Base-by-base conservation (phyloP, 1,140 invertebrate genomes). In the Leucophenga varia region DNA sequence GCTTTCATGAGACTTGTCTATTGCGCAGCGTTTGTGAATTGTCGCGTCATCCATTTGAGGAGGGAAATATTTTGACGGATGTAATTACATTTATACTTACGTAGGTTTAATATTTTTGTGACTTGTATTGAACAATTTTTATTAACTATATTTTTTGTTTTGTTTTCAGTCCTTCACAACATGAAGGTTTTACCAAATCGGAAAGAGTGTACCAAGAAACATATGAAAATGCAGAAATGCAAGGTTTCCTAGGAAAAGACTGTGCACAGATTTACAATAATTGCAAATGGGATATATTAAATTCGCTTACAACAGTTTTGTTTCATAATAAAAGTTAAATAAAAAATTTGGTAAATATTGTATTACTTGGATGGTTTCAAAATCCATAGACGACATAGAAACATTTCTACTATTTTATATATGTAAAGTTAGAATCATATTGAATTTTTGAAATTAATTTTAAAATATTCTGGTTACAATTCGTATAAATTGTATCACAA, bases 41-140 rank as follows among this genome's bases (percentile, higher is more conserved):
- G 28, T 57, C 72, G 5, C 52, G 40, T 10, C 61, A 72, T 61
- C 72, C 72, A 5, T 69, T 75, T n/a, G 58, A 69, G 38, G 55
- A 49, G 5, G 47, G 43, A 35, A 56, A 74, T 45, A 16, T 75
- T 10, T 38, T 74, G 0, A 59, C 21, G 5, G 67, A 75, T 34
- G 45, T 75, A 13, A 14, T 75, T 0, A 63, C 64, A 1, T 74
- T 75, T 47, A 34, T 72, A 0, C 41, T 75, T 3, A 75, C 58
- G 72, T 72, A 41, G 43, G 47, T 40, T 6, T 28, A n/a, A 20
- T 14, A 2, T n/a, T 16, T 18, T 10, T 9, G 21, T 32, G 2
- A 14, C n/a, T 20, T 8, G 22, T 0, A 40, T 19, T 37, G 8
- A n/a, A n/a, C n/a, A n/a, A n/a, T n/a, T n/a, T n/a, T n/a, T n/a